Percentiles rank a stretch among this genome's conserved stretches.
Evolutionary conservation across 2,888 invertebrate genomes (phyloP).

Genomic region (Hirtodrosophila trivittata): DNA sequence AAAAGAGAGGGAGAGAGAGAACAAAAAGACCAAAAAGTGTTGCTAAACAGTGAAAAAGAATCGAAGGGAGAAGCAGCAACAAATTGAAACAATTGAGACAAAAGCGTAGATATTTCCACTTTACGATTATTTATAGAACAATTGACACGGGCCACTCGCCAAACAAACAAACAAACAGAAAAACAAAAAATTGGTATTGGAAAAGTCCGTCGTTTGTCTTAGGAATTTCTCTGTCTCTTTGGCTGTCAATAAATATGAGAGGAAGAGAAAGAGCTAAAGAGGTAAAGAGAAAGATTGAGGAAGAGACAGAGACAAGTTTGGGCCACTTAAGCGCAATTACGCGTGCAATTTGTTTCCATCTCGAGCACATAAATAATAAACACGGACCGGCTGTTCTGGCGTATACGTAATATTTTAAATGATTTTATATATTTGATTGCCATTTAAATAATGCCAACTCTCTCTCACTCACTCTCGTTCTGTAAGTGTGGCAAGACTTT

Average conservation of each 20-base stretch:
- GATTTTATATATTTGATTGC: constrained; percentile 69
- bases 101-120: constrained; percentile 33
- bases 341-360: constrained; percentile 73
- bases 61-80: constrained; percentile 15
- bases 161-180: constrained; percentile 3
- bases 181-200: too few relatives aligned
- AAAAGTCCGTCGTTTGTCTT: constrained; percentile 10
- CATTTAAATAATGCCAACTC: constrained; percentile 53
- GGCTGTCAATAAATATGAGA: constrained; percentile 56
- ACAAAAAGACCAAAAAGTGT: constrained; percentile 6
- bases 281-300: constrained; percentile 23
- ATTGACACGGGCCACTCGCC: constrained; percentile 62
- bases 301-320: constrained; percentile 45
- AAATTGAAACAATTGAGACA: constrained; percentile 64
- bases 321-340: constrained; percentile 74
- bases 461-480: not conserved
- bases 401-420: constrained; percentile 75
- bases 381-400: constrained; percentile 25
- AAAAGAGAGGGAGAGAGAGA: not conserved
- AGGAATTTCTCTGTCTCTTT: constrained; percentile 26
- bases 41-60: constrained; percentile 15
- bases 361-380: constrained; percentile 55
- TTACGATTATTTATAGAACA: constrained; percentile 69
- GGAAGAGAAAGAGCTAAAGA: not conserved
- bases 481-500: constrained; percentile 40